These are phyloP conservation scores for Lontra canadensis DNA, from an alignment of 2,113 vertebrate genomes.

Conservation along the genomic window DNA sequence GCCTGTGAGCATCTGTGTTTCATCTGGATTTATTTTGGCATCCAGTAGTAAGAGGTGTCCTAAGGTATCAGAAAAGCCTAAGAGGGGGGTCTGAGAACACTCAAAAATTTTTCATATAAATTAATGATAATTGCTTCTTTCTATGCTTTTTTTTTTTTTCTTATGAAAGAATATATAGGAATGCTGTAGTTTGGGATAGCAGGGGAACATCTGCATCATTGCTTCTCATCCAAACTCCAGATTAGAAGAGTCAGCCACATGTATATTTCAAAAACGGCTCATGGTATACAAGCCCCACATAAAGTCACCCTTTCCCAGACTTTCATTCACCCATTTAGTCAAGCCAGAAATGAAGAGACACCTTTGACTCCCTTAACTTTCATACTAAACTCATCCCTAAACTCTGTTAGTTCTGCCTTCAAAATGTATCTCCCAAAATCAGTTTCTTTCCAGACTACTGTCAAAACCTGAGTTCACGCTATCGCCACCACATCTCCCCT, in stretches of 20 bases:
- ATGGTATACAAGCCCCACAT: not conserved
- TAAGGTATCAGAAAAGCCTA: not conserved
- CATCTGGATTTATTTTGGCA: not conserved
- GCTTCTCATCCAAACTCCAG: not conserved
- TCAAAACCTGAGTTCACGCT: not conserved
- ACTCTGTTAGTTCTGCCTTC: not conserved
- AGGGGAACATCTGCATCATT: not conserved
- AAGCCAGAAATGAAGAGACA: not conserved
- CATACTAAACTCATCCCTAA: not conserved
- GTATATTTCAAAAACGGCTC: not conserved
- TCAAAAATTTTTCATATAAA: not conserved
- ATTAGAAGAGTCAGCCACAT: not conserved
- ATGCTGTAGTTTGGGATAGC: not conserved
- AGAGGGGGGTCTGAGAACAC: not conserved
- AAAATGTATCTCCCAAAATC: not conserved
- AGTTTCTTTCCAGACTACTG: not conserved
- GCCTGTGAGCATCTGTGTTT: not conserved
- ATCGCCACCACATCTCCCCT: not conserved
- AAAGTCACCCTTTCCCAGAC: not conserved
- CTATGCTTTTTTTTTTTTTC: not conserved
- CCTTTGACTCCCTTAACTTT: not conserved
- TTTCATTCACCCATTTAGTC: not conserved
- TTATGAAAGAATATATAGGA: not conserved
- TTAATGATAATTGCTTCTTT: not conserved
- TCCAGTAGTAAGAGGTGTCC: not conserved